A percentile compares a stretch with the other conserved stretches of the same genome.
Conservation (phyloP, 1,140 invertebrate genomes). For the Procambarus clarkii region DNA sequence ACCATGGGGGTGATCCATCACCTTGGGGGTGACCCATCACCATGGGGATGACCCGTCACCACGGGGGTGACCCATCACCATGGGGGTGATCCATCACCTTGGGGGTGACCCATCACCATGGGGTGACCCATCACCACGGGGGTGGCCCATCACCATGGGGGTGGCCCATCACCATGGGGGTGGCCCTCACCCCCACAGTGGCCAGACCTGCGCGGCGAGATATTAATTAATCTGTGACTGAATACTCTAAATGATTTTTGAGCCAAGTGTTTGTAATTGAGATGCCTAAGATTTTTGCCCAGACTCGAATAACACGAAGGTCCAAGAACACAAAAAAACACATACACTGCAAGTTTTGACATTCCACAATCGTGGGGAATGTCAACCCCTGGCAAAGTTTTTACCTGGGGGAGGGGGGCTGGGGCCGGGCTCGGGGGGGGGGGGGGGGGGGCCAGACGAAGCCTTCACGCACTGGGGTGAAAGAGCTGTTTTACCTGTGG, state of each 20-base stretch:
- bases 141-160: too few species aligned
- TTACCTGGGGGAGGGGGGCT: neutral
- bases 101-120: too few species aligned
- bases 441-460: too few species aligned
- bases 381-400: neutral
- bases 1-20: too few species aligned
- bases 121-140: too few species aligned
- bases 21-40: too few species aligned
- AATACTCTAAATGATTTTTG: conserved; percentile 30
- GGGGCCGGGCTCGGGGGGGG: neutral
- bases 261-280: conserved; percentile 22
- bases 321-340: neutral
- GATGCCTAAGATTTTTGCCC: conserved; percentile 8
- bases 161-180: neutral
- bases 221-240: conserved; percentile 31
- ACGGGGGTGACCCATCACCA: too few species aligned
- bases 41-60: too few species aligned
- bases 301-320: conserved; percentile 19
- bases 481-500: too few species aligned
- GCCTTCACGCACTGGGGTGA: neutral
- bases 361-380: conserved; percentile 46
- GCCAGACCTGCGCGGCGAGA: neutral
- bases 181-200: neutral
- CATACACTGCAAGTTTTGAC: neutral
- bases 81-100: too few species aligned